Conservation (phyloP, 2,888 invertebrate species). For the Synanthedon myopaeformis region DNA sequence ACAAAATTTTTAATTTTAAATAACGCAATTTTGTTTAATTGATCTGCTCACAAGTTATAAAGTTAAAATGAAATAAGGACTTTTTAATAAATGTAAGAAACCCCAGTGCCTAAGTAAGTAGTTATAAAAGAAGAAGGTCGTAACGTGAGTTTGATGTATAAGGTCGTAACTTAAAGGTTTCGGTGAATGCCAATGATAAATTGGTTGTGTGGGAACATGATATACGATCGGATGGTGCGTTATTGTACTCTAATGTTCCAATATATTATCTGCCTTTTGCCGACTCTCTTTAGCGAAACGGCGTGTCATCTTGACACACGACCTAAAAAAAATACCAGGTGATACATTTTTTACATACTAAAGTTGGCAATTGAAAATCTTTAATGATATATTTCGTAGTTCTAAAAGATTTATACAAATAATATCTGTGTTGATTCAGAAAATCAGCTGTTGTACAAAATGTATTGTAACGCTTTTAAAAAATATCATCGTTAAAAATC, state of each 20-base stretch:
- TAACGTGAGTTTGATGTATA: too few relatives aligned
- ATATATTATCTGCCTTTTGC: slow-evolving; percentile 59
- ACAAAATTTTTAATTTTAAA: too few relatives aligned
- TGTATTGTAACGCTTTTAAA: background rate
- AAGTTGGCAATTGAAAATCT: background rate
- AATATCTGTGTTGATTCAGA: background rate
- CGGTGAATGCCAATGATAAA: background rate
- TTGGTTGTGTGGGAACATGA: slow-evolving; percentile 34
- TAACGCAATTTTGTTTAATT: too few relatives aligned
- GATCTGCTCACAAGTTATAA: too few relatives aligned
- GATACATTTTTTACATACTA: slow-evolving; percentile 10
- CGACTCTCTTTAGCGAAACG: slow-evolving; percentile 51
- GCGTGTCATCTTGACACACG: slow-evolving; percentile 23
- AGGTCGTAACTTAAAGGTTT: background rate
- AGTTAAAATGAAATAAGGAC: too few relatives aligned
- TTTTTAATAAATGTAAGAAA: too few relatives aligned
- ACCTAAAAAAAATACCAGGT: slow-evolving; percentile 37
- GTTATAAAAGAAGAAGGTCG: too few relatives aligned
- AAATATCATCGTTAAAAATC: too few relatives aligned
- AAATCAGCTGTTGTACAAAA: background rate
- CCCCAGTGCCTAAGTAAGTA: too few relatives aligned
- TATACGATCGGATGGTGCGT: slow-evolving; percentile 49
- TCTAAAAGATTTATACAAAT: background rate
- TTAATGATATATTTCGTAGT: too few relatives aligned
- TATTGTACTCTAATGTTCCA: slow-evolving; percentile 62